Percentiles rank a stretch among this genome's conserved stretches.
Evolutionary conservation across 2,797 vertebrate species (phyloP).

Genomic region (Smutsia temminckii): DNA sequence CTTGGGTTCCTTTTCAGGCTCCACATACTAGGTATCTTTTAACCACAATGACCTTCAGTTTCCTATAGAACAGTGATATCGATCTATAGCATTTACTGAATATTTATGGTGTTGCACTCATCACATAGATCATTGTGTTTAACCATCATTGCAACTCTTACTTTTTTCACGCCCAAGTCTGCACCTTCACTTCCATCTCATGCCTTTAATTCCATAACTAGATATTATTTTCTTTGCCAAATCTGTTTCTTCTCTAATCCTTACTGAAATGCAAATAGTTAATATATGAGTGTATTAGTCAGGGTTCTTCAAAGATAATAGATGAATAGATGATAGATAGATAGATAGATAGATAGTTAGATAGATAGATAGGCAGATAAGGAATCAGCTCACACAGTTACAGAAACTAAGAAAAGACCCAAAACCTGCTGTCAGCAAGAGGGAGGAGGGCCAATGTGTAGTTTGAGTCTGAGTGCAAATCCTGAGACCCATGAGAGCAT

Average conservation of each 20-base stretch:
- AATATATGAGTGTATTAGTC: not conserved
- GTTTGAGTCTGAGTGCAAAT: not conserved
- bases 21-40: not conserved
- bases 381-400: not conserved
- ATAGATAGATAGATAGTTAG: not conserved
- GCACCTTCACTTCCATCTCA: not conserved
- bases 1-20: not conserved
- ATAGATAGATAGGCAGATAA: not conserved
- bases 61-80: not conserved
- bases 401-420: not conserved
- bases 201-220: not conserved
- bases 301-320: not conserved
- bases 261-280: not conserved
- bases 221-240: not conserved
- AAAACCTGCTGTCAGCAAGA: not conserved
- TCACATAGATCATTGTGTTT: not conserved
- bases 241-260: not conserved
- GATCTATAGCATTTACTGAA: not conserved
- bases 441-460: not conserved
- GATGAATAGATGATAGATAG: not conserved
- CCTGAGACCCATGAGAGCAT: not conserved
- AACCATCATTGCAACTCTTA: not conserved
- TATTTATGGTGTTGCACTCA: not conserved
- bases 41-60: not conserved
- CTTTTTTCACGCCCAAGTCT: not conserved